These are phyloP conservation scores for Phymatocera aterrima DNA, from an alignment of 2,888 invertebrate genomes.

Conservation along the genomic window DNA sequence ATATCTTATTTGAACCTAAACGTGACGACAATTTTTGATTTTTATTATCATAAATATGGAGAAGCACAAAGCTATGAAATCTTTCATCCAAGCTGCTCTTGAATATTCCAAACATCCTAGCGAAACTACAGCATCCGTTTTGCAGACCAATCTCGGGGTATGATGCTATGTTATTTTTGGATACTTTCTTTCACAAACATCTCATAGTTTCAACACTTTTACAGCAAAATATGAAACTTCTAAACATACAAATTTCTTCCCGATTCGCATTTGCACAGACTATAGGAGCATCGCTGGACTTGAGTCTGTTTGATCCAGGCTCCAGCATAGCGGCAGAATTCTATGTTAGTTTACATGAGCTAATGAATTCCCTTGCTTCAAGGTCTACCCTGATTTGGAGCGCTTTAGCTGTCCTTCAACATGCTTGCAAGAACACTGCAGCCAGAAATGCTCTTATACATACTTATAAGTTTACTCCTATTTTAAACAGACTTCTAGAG, in stretches of 20 bases:
- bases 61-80: slow-evolving; percentile 64
- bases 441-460: slow-evolving; percentile 81
- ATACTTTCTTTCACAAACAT: neutral
- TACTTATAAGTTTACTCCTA: slow-evolving; percentile 84
- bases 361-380: slow-evolving; percentile 78
- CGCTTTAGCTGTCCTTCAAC: slow-evolving; percentile 80
- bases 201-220: neutral
- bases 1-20: neutral
- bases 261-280: slow-evolving; percentile 76
- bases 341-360: slow-evolving; percentile 81
- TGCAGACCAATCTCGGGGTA: slow-evolving; percentile 71
- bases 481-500: slow-evolving; percentile 79
- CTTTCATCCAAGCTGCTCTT: slow-evolving; percentile 65
- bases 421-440: slow-evolving; percentile 80
- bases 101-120: slow-evolving; percentile 68
- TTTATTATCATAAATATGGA: slow-evolving; percentile 60
- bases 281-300: slow-evolving; percentile 80
- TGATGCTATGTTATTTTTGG: slow-evolving; percentile 44
- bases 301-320: slow-evolving; percentile 82
- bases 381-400: slow-evolving; percentile 81
- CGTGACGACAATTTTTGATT: neutral
- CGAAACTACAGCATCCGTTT: slow-evolving; percentile 64
- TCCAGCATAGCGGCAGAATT: slow-evolving; percentile 81
- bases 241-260: neutral
- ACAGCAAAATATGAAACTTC: neutral